Percentiles rank a stretch among this genome's conserved stretches.
Evolutionary conservation across 2,888 invertebrate genomes (phyloP).

Genomic region (Ellobium chinense): DNA sequence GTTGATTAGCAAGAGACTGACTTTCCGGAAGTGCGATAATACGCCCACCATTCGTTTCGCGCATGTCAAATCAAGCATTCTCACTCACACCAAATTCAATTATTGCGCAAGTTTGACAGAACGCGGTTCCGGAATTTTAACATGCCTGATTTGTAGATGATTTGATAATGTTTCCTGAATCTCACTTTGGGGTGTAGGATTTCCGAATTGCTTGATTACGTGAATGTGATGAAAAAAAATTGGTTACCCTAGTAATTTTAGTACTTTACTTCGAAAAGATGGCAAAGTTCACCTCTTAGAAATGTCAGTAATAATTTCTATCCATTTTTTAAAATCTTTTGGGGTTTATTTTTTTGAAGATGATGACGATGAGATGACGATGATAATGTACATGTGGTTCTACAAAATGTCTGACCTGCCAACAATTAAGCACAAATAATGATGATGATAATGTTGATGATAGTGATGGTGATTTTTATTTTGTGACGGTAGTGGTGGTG

Average conservation of each 20-base stretch:
- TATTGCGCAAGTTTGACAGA: slow-evolving; percentile 17
- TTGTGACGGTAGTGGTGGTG: neutral
- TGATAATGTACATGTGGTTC: too few species aligned
- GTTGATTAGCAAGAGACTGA: neutral
- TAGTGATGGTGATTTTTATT: neutral
- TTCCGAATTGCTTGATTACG: neutral
- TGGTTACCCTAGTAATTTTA: neutral
- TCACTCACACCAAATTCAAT: slow-evolving; percentile 12
- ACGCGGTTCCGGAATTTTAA: slow-evolving; percentile 18
- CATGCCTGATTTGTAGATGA: slow-evolving; percentile 8
- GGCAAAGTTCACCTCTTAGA: too few species aligned
- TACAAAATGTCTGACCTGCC: too few species aligned
- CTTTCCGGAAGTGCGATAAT: slow-evolving; percentile 9
- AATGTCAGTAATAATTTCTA: too few species aligned
- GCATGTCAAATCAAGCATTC: slow-evolving; percentile 9
- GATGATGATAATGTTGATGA: too few species aligned
- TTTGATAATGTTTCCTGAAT: neutral
- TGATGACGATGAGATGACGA: too few species aligned
- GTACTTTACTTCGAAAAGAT: too few species aligned
- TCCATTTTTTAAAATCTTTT: too few species aligned
- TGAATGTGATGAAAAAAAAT: neutral
- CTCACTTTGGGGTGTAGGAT: neutral
- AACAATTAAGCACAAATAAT: too few species aligned
- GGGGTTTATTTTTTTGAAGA: too few species aligned
- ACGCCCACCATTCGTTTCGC: neutral